Evolutionary conservation across 2,113 vertebrate species (phyloP), one percentile per base, ranked within the genome.

Genomic region (Pomatorhinus ruficollis): DNA sequence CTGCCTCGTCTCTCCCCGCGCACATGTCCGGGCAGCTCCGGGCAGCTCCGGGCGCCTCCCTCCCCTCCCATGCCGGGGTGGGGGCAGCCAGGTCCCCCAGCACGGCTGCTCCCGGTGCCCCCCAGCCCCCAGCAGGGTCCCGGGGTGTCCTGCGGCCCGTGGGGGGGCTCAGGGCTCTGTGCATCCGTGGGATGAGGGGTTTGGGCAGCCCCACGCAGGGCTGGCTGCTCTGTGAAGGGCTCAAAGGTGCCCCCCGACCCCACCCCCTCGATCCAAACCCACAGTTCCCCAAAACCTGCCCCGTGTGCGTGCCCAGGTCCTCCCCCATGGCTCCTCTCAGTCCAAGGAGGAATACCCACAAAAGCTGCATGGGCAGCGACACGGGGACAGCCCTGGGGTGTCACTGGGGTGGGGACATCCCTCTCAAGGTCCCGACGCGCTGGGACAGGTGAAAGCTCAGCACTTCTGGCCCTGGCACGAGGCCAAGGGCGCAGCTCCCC

Each of bases 131-230:
- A 4, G 6, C 0, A 2, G 78, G 59, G 9, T 5, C 54, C 21
- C 0, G 7, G 74, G 69, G n/a, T 33, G 82, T 12, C 2, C n/a
- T 10, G 19, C 0, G 0, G 24, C 74, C 27, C 28, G 0, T 7
- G 66, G 76, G 9, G 23, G 15, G 81, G 61, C n/a, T 69, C 20
- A 0, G 50, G 27, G 37, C 7, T 23, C 33, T 47, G 17, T 22
- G 39, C 24, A 8, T 20, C 54, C 9, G 0, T 0, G 7, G 63
- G 39, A 9, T 0, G 4, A 27, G 23, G 23, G 28, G 7, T 31
- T 63, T 40, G 1, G 22, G 57, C 40, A 52, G 66, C 45, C 44
- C 53, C 59, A 20, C 1, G 3, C 27, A 5, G 76, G 9, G 1
- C 4, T 20, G 74, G 61, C 28, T 4, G 65, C 69, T 72, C 53